A percentile compares a stretch with the other conserved stretches of the same genome.
Conservation (phyloP, 2,113 vertebrate species). For the Mobula birostris region DNA sequence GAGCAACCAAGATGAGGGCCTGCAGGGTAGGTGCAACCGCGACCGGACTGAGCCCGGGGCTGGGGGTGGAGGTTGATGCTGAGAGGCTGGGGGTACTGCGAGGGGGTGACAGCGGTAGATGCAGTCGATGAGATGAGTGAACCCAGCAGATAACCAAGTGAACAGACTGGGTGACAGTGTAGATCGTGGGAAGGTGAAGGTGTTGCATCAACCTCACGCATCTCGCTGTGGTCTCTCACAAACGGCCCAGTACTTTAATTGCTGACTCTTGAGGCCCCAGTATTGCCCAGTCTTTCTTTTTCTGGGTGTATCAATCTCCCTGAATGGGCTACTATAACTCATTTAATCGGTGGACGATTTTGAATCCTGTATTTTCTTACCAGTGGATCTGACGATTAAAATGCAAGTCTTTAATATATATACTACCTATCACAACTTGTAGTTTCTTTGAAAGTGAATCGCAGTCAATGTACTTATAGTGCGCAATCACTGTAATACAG, state of each 20-base stretch:
- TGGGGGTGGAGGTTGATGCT: not conserved
- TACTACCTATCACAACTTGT: no score
- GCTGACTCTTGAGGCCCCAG: not conserved
- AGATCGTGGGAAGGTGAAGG: not conserved
- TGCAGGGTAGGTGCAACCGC: slow-evolving; percentile 54
- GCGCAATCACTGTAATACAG: no score
- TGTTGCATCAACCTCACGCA: no score
- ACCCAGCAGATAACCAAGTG: no score
- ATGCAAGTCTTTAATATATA: no score
- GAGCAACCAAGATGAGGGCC: slow-evolving; percentile 53
- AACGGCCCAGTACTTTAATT: not conserved
- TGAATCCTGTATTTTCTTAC: no score
- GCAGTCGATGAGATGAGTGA: no score
- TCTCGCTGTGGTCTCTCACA: not conserved
- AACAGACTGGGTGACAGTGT: no score
- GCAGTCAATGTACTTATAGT: no score
- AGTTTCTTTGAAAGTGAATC: no score
- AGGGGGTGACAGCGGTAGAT: no score
- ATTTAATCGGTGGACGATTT: not conserved
- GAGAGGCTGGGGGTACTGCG: no score
- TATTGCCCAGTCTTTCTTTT: not conserved
- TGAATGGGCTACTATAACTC: not conserved
- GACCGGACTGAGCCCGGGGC: not conserved
- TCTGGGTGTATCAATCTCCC: not conserved
- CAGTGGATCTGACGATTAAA: not conserved